These are phyloP conservation scores for Rhaphigaster nebulosa DNA, from an alignment of 2,888 invertebrate species.

Conservation along the genomic window DNA sequence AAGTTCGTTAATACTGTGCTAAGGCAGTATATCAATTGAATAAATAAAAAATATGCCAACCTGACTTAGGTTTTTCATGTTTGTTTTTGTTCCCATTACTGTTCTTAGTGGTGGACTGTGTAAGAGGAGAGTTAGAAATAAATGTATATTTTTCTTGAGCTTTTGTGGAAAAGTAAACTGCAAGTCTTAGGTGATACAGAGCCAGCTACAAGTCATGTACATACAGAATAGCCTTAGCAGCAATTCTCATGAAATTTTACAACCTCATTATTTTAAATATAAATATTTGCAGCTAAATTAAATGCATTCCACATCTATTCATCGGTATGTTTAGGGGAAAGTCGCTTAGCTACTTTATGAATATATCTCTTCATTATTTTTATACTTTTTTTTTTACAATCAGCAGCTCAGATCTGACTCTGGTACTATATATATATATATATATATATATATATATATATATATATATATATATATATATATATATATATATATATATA, in stretches of 20 bases:
- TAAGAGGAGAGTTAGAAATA: background rate
- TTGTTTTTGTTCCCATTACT: background rate
- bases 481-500: no score
- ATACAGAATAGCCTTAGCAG: background rate
- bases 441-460: no score
- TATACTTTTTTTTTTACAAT: no score
- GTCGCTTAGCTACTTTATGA: no score
- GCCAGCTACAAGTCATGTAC: background rate
- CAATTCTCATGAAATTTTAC: background rate
- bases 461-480: no score
- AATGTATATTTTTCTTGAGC: background rate
- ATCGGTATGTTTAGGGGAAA: background rate
- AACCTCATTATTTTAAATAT: background rate
- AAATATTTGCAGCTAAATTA: background rate
- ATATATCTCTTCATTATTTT: no score
- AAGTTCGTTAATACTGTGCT: background rate
- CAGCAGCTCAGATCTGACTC: no score
- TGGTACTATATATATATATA: no score
- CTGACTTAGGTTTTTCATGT: slow-evolving; percentile 4
- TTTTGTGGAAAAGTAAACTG: background rate
- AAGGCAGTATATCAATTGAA: background rate
- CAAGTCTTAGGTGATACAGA: background rate
- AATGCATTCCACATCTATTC: no score
- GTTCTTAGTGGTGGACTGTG: background rate
- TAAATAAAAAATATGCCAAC: no score